Evolutionary conservation across 1,140 invertebrate genomes (phyloP).

Genomic region (Micrasema longulum): DNA sequence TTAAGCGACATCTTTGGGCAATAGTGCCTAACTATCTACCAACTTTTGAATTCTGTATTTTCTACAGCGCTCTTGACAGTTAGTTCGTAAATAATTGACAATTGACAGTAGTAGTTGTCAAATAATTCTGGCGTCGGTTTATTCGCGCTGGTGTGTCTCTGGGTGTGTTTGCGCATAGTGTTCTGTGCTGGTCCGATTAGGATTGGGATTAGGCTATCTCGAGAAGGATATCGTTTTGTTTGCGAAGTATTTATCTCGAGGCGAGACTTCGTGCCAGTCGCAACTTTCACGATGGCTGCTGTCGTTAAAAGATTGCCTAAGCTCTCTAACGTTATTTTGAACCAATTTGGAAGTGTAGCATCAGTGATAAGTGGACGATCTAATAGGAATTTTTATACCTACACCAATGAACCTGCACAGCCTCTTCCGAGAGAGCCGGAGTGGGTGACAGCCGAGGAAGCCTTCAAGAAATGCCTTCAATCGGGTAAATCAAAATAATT

Average conservation of each 20-base stretch:
- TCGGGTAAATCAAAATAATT: conserved; percentile 61
- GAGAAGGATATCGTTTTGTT: neutral
- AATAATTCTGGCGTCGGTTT: too few species aligned
- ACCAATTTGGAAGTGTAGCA: conserved; percentile 34
- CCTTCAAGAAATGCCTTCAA: conserved; percentile 68
- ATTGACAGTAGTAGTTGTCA: too few species aligned
- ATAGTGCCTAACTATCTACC: too few species aligned
- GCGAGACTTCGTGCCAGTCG: neutral
- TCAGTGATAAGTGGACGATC: conserved; percentile 27
- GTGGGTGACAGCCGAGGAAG: conserved; percentile 65
- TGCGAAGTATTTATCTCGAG: neutral
- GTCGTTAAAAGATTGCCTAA: conserved; percentile 40
- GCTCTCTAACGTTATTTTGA: conserved; percentile 35
- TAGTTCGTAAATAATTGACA: too few species aligned
- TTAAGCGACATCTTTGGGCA: too few species aligned
- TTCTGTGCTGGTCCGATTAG: too few species aligned
- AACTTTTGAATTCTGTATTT: too few species aligned
- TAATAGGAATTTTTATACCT: conserved; percentile 67
- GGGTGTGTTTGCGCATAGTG: too few species aligned
- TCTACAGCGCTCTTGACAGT: too few species aligned
- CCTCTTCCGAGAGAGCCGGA: conserved; percentile 67
- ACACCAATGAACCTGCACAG: conserved; percentile 68
- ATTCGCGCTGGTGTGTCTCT: too few species aligned
- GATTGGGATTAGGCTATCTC: too few species aligned
- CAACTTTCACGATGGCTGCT: conserved; percentile 39